phyloP scores from a whole-genome alignment of 2,113 vertebrate genomes.

The Catharus bicknelli region DNA sequence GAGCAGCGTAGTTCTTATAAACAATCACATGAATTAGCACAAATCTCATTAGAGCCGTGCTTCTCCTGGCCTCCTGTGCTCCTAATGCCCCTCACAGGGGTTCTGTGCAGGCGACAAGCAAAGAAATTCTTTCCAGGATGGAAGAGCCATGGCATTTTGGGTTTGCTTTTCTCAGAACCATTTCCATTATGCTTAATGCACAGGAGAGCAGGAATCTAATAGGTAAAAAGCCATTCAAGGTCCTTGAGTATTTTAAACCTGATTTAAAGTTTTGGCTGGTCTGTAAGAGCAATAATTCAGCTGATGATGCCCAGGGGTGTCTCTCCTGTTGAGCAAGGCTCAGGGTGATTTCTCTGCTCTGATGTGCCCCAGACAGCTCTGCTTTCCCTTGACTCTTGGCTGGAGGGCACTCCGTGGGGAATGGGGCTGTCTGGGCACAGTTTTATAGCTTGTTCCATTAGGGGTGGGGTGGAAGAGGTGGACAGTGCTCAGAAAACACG shows the following conservation, averaged over 20 bases:
- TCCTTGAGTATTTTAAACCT: not conserved
- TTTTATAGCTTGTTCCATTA: accelerated
- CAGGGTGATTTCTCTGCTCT: accelerated
- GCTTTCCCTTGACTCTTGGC: not conserved
- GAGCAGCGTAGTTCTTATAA: not conserved
- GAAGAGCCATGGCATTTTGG: accelerated
- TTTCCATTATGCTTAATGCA: not conserved
- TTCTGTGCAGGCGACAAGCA: accelerated
- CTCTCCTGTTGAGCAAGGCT: not conserved
- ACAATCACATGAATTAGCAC: conserved; percentile 48
- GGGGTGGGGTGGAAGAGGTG: not conserved
- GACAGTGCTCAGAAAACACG: not conserved
- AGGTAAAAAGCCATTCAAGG: conserved; percentile 16
- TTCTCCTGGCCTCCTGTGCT: not conserved
- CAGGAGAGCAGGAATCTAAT: not conserved
- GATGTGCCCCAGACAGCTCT: not conserved
- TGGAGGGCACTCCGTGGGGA: accelerated
- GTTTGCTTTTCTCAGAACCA: not conserved
- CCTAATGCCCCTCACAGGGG: not conserved
- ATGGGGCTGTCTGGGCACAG: not conserved
- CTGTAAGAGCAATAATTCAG: not conserved
- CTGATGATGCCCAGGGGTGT: not conserved
- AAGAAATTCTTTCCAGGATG: not conserved
- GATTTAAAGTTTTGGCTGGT: not conserved
- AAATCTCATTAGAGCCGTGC: conserved; percentile 44